Percentiles rank a stretch among this genome's conserved stretches.
Conservation (phyloP, 2,888 invertebrate species). For the Temnothorax rugatulus region DNA sequence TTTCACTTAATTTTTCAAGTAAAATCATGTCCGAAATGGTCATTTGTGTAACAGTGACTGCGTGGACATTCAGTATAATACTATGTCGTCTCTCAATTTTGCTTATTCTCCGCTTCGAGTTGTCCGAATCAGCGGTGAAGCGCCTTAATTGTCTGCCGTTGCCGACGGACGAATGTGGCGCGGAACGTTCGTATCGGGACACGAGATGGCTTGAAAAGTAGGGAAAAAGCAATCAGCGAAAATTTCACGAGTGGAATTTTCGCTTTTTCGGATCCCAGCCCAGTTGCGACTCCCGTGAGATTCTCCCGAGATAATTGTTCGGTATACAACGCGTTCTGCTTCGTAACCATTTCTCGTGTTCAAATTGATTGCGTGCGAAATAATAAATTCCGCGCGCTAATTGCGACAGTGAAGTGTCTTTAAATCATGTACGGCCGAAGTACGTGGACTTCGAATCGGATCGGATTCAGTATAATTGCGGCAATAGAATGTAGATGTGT, state of each 20-base stretch:
- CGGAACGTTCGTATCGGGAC: slow-evolving; percentile 19
- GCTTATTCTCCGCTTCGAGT: slow-evolving; percentile 33
- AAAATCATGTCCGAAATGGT: not conserved
- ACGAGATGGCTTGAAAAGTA: slow-evolving; percentile 13
- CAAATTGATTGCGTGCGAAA: slow-evolving; percentile 47
- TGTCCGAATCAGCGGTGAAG: slow-evolving; percentile 42
- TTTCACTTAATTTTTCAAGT: not conserved
- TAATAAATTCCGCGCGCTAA: slow-evolving; percentile 50
- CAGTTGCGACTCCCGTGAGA: slow-evolving; percentile 41
- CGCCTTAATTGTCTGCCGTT: slow-evolving; percentile 56
- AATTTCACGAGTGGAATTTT: slow-evolving; percentile 61
- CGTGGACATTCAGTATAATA: not conserved
- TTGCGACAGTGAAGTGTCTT: slow-evolving; percentile 45
- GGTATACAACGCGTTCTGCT: slow-evolving; percentile 41
- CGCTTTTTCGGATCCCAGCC: slow-evolving; percentile 26
- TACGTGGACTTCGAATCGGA: not conserved
- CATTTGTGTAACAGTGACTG: not conserved
- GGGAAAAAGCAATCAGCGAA: slow-evolving; percentile 61
- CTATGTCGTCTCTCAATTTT: slow-evolving; percentile 31
- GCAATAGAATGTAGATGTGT: not conserved
- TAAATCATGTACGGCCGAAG: not conserved
- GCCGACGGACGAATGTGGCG: slow-evolving; percentile 15
- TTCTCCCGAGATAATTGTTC: slow-evolving; percentile 57
- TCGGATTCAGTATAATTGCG: not conserved
- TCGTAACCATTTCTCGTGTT: slow-evolving; percentile 25